Conservation (phyloP, 2,797 vertebrate species). For the Chelidonichthys spinosus region DNA sequence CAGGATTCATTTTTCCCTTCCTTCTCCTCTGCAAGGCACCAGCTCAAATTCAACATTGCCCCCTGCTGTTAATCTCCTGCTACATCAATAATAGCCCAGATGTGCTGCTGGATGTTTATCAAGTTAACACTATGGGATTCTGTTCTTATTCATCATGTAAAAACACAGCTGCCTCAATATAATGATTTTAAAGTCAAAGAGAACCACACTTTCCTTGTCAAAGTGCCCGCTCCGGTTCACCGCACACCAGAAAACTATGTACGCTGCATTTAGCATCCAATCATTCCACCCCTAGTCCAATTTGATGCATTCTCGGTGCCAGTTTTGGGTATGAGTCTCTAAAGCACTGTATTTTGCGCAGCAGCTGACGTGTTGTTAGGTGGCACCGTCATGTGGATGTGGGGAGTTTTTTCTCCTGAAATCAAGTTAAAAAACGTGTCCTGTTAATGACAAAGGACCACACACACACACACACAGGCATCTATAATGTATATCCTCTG, state of each 20-base stretch:
- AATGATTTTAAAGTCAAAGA: slow-evolving; percentile 41
- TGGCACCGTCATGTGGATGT: slow-evolving; percentile 50
- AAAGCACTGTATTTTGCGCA: slow-evolving; percentile 61
- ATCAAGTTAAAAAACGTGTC: slow-evolving; percentile 34
- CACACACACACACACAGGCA: slow-evolving; percentile 27
- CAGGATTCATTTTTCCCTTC: background rate
- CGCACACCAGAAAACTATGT: slow-evolving; percentile 35
- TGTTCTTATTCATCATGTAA: slow-evolving; percentile 32
- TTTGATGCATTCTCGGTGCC: slow-evolving; percentile 44
- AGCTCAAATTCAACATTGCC: slow-evolving; percentile 73
- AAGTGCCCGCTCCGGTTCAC: slow-evolving; percentile 35
- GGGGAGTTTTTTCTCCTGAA: slow-evolving; percentile 50
- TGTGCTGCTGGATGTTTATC: slow-evolving; percentile 39
- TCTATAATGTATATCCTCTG: slow-evolving; percentile 23
- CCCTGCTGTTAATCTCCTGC: slow-evolving; percentile 70
- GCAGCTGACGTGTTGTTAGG: slow-evolving; percentile 49
- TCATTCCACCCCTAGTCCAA: slow-evolving; percentile 34
- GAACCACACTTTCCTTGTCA: slow-evolving; percentile 38
- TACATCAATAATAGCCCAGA: slow-evolving; percentile 43
- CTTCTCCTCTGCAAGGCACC: slow-evolving; percentile 8
- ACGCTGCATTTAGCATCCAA: slow-evolving; percentile 33
- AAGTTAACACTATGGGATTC: slow-evolving; percentile 21
- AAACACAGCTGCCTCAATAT: slow-evolving; percentile 48
- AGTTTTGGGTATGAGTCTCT: slow-evolving; percentile 32
- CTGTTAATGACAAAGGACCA: slow-evolving; percentile 52